These are phyloP conservation scores for Danaus melanippus DNA, from an alignment of 1,140 invertebrate genomes.

Conservation along the genomic window DNA sequence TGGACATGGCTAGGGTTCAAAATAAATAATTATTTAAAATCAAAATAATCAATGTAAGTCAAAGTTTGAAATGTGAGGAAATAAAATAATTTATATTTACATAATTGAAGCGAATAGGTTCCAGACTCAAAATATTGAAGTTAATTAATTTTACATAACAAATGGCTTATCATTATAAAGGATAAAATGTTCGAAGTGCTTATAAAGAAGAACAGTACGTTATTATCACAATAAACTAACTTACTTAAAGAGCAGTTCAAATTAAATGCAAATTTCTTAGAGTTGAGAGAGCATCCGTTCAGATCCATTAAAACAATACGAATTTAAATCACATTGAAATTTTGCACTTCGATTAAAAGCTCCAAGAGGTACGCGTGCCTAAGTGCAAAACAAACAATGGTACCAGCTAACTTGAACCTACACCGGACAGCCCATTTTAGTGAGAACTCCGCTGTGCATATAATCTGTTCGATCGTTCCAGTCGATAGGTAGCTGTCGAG, in stretches of 20 bases:
- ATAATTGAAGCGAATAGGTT: too few relatives aligned
- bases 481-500: constrained; percentile 21
- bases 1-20: too few relatives aligned
- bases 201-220: too few relatives aligned
- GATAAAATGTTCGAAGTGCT: too few relatives aligned
- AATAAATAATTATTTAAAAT: too few relatives aligned
- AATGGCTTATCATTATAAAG: too few relatives aligned
- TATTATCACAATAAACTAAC: constrained; percentile 34
- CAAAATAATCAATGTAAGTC: too few relatives aligned
- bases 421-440: constrained; percentile 36
- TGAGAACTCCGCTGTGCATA: constrained; percentile 23
- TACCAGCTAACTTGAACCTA: constrained; percentile 51
- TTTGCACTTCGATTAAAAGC: constrained; percentile 67
- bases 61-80: too few relatives aligned
- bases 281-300: constrained; percentile 41
- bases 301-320: constrained; percentile 60
- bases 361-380: constrained; percentile 52
- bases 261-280: constrained; percentile 57
- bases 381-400: constrained; percentile 62
- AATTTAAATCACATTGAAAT: constrained; percentile 68
- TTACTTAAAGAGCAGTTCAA: constrained; percentile 34
- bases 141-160: too few relatives aligned
- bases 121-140: too few relatives aligned
- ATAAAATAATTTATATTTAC: too few relatives aligned
- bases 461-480: constrained; percentile 15